Conservation (phyloP, 2,888 invertebrate species). For the Cecidostiba fungosa region DNA sequence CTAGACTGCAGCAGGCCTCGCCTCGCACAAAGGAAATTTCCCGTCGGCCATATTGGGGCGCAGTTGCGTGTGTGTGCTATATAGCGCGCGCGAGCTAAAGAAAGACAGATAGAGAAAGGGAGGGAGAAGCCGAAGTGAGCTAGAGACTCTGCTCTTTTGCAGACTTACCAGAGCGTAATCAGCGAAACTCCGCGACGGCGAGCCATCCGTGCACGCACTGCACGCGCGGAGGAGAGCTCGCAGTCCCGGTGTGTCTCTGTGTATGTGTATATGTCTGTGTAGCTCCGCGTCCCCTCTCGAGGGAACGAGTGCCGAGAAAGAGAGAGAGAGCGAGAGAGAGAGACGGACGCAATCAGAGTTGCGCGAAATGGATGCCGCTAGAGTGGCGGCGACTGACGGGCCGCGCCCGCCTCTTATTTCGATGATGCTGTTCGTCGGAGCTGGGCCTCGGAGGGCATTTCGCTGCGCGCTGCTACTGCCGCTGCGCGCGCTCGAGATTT, state of each 20-base stretch:
- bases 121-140: neutral
- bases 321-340: constrained; percentile 19
- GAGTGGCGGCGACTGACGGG: neutral
- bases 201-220: constrained; percentile 53
- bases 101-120: neutral
- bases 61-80: constrained; percentile 29
- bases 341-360: constrained; percentile 19
- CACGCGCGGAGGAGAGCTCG: constrained; percentile 8
- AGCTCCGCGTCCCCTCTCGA: constrained; percentile 2
- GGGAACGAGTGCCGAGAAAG: constrained; percentile 1
- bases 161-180: constrained; percentile 61
- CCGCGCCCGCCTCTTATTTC: constrained; percentile 1
- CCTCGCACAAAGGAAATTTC: constrained; percentile 61
- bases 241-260: constrained; percentile 1
- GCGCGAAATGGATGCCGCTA: constrained; percentile 3
- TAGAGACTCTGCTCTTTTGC: constrained; percentile 25
- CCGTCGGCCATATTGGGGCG: constrained; percentile 63
- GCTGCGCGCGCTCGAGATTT: constrained; percentile 5
- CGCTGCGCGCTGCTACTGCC: neutral
- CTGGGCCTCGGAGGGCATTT: constrained; percentile 10
- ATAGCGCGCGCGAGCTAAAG: constrained; percentile 36
- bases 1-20: neutral
- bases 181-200: constrained; percentile 58
- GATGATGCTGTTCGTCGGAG: neutral
- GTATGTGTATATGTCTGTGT: neutral